Base-by-base conservation (phyloP, 2,797 vertebrate genomes). In the Paratrypauchen microcephalus region DNA sequence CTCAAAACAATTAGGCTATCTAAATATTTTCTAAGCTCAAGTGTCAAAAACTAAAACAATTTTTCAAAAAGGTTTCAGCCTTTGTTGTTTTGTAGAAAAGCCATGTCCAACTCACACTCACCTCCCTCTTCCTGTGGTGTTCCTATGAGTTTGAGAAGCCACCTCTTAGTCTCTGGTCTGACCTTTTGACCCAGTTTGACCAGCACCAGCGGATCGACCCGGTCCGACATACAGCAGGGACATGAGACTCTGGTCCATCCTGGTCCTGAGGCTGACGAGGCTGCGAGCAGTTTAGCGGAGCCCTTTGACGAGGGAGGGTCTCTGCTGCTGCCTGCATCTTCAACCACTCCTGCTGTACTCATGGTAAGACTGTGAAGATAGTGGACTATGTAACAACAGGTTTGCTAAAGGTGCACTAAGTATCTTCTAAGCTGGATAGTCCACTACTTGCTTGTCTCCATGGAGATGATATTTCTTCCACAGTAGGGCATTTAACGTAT, bases 221-320 rank as follows among this genome's bases (percentile, higher is more conserved):
- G 70, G 21, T 87, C 72, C 0, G 83, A 83, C 12, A 66, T 21
- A 7, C 93, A 95, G 81, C 94, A 94, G 41, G 90, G 82, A 69
- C 93, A 95, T 58, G 79, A 88, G 28, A 86, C 90, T 71, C 89
- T 89, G 8, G 90, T 94, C 94, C 94, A 95, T 24, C 84, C 83
- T 0, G 85, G 70, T 50, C 80, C 79, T 0, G 1, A 2, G 1
- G 26, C 0, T 6, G n/a, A 28, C 18, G 32, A 36, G 32, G 63
- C 0, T 4, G 65, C 5, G 0, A 52, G 64, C 55, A 24, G 55
- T 58, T 79, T 80, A 26, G 58, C 26, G n/a, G 0, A 39, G 15
- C 4, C 1, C 66, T 72, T 72, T 47, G 65, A 8, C 12, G 23
- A 23, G n/a, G 61, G 62, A 30, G 30, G 30, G 2, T 48, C 18